Percentiles rank a stretch among this genome's conserved stretches.
Conservation (phyloP, 2,113 vertebrate species). For the Grus americana region DNA sequence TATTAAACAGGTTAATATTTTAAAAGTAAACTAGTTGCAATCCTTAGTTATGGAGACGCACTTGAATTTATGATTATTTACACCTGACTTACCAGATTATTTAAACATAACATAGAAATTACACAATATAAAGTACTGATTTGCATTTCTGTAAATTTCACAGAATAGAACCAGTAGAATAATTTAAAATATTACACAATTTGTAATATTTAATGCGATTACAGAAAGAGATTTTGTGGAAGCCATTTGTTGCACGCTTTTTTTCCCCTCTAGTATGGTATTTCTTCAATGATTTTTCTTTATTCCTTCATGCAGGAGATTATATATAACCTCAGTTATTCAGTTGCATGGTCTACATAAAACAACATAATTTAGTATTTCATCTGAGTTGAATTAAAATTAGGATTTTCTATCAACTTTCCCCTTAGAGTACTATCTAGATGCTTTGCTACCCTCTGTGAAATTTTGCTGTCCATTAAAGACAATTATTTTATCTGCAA, state of each 20-base stretch:
- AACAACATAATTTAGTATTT: not conserved
- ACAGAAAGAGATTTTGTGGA: not conserved
- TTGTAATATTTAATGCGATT: not conserved
- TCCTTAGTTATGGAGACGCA: not conserved
- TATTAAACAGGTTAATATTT: conserved; percentile 11
- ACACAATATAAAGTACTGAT: not conserved
- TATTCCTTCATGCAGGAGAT: not conserved
- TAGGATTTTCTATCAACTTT: not conserved
- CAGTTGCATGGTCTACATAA: rapidly evolving
- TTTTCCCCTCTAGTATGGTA: not conserved
- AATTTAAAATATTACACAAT: not conserved
- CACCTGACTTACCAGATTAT: not conserved
- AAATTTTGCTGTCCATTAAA: not conserved
- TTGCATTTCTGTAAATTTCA: not conserved
- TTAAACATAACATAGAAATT: not conserved
- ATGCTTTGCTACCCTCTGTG: not conserved
- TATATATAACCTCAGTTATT: not conserved
- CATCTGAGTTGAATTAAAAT: not conserved
- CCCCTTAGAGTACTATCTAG: not conserved
- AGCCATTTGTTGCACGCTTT: not conserved
- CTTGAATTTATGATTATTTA: not conserved
- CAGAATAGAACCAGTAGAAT: not conserved
- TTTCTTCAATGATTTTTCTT: not conserved
- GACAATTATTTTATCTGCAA: not conserved
- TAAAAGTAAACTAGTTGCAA: not conserved